Evolutionary conservation across 2,113 vertebrate species (phyloP).

Genomic region (Cephalopterus ornatus): DNA sequence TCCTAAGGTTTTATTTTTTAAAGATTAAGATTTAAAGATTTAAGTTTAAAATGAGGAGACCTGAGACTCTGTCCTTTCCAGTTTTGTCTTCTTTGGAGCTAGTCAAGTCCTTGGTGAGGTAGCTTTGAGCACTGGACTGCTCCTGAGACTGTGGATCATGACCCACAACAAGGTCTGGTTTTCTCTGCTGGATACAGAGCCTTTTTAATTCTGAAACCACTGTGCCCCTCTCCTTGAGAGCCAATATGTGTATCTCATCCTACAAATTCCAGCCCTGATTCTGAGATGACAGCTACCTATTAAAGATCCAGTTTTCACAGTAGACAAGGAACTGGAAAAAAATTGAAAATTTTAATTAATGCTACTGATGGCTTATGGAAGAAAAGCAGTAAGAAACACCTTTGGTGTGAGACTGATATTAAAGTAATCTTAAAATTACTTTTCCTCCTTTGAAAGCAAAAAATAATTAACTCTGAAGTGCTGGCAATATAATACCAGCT

Average conservation of each 20-base stretch:
- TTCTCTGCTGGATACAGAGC: neutral
- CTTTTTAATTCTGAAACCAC: neutral
- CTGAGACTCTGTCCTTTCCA: neutral
- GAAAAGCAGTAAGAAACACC: conserved; percentile 23
- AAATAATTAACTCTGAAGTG: conserved; percentile 36
- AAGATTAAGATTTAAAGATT: neutral
- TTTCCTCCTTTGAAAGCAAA: conserved; percentile 19
- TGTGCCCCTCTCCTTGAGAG: neutral
- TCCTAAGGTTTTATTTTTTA: neutral
- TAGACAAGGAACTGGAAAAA: neutral
- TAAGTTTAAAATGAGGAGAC: neutral
- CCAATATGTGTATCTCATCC: neutral
- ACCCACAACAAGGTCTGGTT: neutral
- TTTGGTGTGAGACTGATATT: neutral
- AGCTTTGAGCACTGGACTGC: neutral
- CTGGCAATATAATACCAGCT: neutral
- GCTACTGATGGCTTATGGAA: neutral
- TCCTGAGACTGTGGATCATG: neutral
- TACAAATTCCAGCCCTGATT: neutral
- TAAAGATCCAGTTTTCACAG: neutral
- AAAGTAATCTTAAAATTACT: conserved; percentile 16
- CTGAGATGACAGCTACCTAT: neutral
- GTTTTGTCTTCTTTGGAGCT: neutral
- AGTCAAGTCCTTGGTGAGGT: neutral
- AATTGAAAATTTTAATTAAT: neutral